A percentile compares a stretch with the other conserved stretches of the same genome.
These are phyloP conservation scores for Ectropis crepuscularia DNA, from an alignment of 2,888 invertebrate genomes.

Conservation along the genomic window DNA sequence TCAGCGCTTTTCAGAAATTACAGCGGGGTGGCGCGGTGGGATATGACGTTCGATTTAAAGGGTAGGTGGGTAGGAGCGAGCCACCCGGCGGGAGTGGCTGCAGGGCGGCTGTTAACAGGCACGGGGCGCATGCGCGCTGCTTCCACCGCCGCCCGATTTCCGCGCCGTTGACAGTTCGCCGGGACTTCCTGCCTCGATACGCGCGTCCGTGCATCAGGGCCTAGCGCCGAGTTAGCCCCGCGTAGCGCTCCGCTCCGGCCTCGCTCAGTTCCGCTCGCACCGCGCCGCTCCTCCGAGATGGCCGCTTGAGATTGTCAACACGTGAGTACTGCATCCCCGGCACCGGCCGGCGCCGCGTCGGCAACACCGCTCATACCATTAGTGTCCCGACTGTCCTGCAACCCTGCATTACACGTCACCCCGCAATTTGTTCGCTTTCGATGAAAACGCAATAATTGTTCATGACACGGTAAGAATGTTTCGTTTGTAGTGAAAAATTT, in stretches of 20 bases:
- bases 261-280: conserved; percentile 50
- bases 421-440: conserved; percentile 17
- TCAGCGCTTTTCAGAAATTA: conserved; percentile 83
- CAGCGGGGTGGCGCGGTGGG: conserved; percentile 74
- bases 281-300: conserved; percentile 60
- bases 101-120: conserved; percentile 85
- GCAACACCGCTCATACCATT: conserved; percentile 21
- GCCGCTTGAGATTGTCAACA: conserved; percentile 65
- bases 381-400: conserved; percentile 25
- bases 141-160: conserved; percentile 83
- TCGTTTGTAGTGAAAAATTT: neutral
- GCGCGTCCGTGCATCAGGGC: conserved; percentile 73
- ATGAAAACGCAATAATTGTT: conserved; percentile 15
- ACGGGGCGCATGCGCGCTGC: conserved; percentile 80
- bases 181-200: conserved; percentile 82
- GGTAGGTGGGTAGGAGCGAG: conserved; percentile 56
- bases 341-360: conserved; percentile 28
- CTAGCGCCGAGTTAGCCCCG: conserved; percentile 45
- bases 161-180: conserved; percentile 87
- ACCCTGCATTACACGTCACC: conserved; percentile 16
- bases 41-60: conserved; percentile 85
- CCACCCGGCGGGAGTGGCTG: conserved; percentile 57
- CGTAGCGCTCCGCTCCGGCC: conserved; percentile 42
- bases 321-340: conserved; percentile 44
- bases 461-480: conserved; percentile 17